Conservation (phyloP, 2,797 vertebrate species). For the Rachycentron canadum region DNA sequence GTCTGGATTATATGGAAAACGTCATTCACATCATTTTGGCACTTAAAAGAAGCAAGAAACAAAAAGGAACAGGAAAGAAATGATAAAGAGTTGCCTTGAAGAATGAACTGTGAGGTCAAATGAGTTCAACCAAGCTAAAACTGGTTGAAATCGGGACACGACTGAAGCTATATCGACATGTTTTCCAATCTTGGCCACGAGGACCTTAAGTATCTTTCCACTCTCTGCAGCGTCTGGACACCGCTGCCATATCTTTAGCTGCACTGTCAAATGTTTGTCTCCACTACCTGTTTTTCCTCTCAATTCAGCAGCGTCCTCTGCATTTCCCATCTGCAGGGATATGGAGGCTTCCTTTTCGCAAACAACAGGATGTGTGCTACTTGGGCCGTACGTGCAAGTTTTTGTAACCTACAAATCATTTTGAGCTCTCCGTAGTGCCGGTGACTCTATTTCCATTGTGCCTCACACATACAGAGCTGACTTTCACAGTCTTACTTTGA, state of each 20-base stretch:
- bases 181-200: conserved; percentile 27
- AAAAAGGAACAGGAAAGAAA: neutral
- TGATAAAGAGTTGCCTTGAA: neutral
- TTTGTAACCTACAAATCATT: conserved; percentile 59
- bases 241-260: conserved; percentile 44
- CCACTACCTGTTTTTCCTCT: conserved; percentile 72
- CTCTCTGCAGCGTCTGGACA: conserved; percentile 8
- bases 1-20: neutral
- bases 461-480: conserved; percentile 2
- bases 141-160: conserved; percentile 2
- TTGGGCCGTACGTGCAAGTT: conserved; percentile 50
- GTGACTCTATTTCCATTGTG: conserved; percentile 33
- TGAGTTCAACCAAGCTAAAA: conserved; percentile 15
- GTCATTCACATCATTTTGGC: neutral
- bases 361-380: conserved; percentile 77
- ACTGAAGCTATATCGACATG: neutral
- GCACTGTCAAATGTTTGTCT: conserved; percentile 45
- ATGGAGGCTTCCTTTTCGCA: conserved; percentile 66
- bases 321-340: conserved; percentile 67
- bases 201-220: conserved; percentile 40
- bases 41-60: neutral
- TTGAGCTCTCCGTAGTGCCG: conserved; percentile 23
- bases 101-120: neutral
- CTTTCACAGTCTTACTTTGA: neutral
- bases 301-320: conserved; percentile 56